Percentiles rank a stretch among this genome's conserved stretches.
phyloP scores from a whole-genome alignment of 2,888 invertebrate genomes.

The Hyposoter dolosus region DNA sequence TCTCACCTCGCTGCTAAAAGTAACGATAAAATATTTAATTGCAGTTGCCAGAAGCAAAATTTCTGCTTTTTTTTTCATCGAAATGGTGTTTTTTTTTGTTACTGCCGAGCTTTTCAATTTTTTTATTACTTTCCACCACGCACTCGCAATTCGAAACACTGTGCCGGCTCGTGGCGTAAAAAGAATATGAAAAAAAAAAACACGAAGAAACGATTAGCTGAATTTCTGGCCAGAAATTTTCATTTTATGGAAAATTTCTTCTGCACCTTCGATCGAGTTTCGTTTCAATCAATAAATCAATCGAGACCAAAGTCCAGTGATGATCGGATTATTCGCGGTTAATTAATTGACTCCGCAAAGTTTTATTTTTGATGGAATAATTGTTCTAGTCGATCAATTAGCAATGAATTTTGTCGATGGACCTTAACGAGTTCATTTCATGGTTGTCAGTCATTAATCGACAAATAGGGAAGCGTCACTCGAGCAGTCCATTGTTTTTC shows the following conservation, averaged over 20 bases:
- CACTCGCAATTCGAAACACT: neutral
- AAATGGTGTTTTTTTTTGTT: neutral
- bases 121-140: neutral
- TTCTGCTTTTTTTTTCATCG: neutral
- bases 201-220: no score
- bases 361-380: neutral
- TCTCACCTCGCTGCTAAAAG: constrained; percentile 11
- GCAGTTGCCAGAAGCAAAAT: neutral
- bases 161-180: neutral
- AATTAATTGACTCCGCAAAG: neutral
- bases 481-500: constrained; percentile 56
- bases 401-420: neutral
- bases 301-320: neutral
- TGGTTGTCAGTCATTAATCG: constrained; percentile 23
- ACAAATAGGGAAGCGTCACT: constrained; percentile 43
- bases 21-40: constrained; percentile 15
- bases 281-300: neutral
- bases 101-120: constrained; percentile 8
- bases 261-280: neutral
- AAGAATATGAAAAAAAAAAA: neutral
- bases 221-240: no score
- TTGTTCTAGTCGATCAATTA: neutral
- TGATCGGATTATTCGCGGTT: neutral
- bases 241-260: neutral
- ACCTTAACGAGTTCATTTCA: constrained; percentile 4